Evolutionary conservation across 1,140 invertebrate species (phyloP).

Genomic region (Chelonus insularis): DNA sequence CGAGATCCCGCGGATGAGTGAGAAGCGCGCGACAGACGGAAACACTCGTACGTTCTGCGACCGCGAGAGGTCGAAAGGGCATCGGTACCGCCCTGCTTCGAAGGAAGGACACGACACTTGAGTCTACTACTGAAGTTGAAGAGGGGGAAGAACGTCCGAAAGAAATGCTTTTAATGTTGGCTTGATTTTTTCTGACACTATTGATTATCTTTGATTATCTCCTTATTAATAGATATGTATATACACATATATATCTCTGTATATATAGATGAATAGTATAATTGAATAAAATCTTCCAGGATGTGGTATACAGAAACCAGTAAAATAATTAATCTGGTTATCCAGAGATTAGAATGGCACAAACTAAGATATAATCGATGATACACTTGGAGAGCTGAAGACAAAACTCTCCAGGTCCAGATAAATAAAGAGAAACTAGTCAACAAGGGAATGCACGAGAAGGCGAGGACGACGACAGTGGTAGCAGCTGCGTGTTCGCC

Average conservation of each 20-base stretch:
- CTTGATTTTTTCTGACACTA: too few species aligned
- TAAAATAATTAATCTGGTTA: too few species aligned
- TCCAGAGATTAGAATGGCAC: too few species aligned
- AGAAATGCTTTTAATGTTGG: too few species aligned
- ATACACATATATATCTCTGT: too few species aligned
- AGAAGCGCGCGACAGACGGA: slow-evolving; percentile 25
- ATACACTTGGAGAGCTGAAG: too few species aligned
- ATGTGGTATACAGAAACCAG: too few species aligned
- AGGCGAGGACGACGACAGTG: slow-evolving; percentile 32
- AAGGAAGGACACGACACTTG: slow-evolving; percentile 15
- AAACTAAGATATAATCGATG: too few species aligned
- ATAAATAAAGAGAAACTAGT: slow-evolving; percentile 11
- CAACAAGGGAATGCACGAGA: slow-evolving; percentile 30
- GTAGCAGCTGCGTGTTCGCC: slow-evolving; percentile 46
- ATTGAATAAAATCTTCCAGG: too few species aligned
- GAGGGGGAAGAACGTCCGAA: neutral
- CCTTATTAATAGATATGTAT: too few species aligned
- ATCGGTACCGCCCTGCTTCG: slow-evolving; percentile 45
- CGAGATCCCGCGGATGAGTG: slow-evolving; percentile 14
- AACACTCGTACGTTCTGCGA: slow-evolving; percentile 25
- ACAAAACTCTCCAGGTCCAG: slow-evolving; percentile 31
- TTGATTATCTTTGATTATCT: too few species aligned
- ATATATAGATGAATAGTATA: too few species aligned
- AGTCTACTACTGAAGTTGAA: neutral
- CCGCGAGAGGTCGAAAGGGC: slow-evolving; percentile 49